Evolutionary conservation across 30 jellyfish, hydroid and myxozoan species (phyloP).

Genomic region (Aurelia aurita complex sp. Pacific): DNA sequence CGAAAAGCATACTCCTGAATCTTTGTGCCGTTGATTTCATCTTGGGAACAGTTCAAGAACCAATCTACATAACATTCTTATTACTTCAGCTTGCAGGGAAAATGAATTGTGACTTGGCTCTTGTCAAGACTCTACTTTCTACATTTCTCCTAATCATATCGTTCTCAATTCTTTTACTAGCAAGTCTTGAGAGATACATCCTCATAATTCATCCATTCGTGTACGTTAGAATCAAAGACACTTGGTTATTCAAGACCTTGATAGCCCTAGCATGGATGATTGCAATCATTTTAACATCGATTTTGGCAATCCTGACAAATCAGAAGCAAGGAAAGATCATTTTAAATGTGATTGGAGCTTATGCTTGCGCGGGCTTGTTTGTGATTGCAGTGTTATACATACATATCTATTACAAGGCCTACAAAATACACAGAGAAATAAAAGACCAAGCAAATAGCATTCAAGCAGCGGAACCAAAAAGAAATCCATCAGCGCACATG

Average conservation of each 20-base stretch:
- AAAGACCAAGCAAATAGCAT: constrained; percentile 16
- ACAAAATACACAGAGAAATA: constrained; percentile 9
- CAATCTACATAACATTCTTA: not conserved
- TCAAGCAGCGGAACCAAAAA: not conserved
- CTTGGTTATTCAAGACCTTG: not conserved
- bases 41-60: constrained; percentile 1
- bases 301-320: too few species aligned
- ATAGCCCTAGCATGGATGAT: constrained; percentile 5
- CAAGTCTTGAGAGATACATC: constrained; percentile 33
- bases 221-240: not conserved
- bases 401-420: not conserved
- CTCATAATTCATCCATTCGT: constrained; percentile 22
- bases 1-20: constrained; percentile 5
- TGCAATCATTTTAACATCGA: not conserved
- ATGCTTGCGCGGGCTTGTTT: not conserved
- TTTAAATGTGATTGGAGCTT: too few species aligned
- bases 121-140: not conserved
- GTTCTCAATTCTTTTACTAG: constrained; percentile 6
- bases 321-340: too few species aligned
- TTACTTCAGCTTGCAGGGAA: constrained; percentile 9
- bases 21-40: constrained; percentile 9
- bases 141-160: not conserved
- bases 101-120: not conserved
- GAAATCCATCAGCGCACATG: constrained; percentile 13
- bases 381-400: not conserved